These are phyloP conservation scores for Periophthalmus magnuspinnatus DNA, from an alignment of 2,797 vertebrate genomes.

Conservation along the genomic window DNA sequence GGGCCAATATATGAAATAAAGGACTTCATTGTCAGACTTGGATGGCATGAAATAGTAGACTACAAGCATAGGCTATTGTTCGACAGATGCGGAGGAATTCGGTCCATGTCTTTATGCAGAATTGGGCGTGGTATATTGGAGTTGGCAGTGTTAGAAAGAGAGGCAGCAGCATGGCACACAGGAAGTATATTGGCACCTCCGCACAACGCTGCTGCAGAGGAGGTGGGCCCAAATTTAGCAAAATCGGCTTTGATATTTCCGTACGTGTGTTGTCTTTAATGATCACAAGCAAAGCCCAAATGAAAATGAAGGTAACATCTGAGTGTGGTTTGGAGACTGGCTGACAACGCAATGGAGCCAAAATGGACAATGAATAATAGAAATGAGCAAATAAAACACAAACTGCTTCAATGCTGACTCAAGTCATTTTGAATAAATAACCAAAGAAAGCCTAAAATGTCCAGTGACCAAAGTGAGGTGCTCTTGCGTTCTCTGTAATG, in stretches of 20 bases:
- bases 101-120: conserved; percentile 77
- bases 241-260: conserved; percentile 19
- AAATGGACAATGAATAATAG: conserved; percentile 6
- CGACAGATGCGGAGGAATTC: conserved; percentile 95
- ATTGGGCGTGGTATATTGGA: conserved; percentile 75
- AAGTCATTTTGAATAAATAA: not conserved
- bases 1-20: conserved; percentile 24
- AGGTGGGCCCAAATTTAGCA: conserved; percentile 48
- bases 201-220: conserved; percentile 36
- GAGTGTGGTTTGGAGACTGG: conserved; percentile 1
- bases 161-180: conserved; percentile 42
- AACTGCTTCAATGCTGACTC: not conserved
- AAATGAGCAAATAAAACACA: conserved; percentile 1
- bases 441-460: not conserved
- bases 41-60: conserved; percentile 16
- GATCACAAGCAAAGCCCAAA: conserved; percentile 27
- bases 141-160: conserved; percentile 63
- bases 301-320: conserved; percentile 6
- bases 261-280: conserved; percentile 11
- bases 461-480: not conserved
- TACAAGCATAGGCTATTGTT: conserved; percentile 52
- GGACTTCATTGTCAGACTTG: conserved; percentile 5
- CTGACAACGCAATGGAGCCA: not conserved
- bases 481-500: not conserved
- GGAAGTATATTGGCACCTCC: conserved; percentile 43